Percentiles rank a stretch among this genome's conserved stretches.
These are phyloP conservation scores for Elegia similella DNA, from an alignment of 2,888 invertebrate genomes.

Conservation along the genomic window DNA sequence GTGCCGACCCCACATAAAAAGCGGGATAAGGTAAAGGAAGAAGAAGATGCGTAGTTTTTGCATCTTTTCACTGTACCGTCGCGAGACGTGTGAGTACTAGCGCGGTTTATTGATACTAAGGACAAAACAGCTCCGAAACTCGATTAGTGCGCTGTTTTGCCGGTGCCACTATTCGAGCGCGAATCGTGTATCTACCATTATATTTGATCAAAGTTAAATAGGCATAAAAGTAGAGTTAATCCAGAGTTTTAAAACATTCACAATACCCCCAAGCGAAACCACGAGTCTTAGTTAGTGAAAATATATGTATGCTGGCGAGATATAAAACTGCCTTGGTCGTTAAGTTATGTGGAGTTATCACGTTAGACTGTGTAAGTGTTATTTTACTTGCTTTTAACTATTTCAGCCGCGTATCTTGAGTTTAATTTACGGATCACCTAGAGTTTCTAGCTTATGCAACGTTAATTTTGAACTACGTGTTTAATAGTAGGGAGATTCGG, in stretches of 20 bases:
- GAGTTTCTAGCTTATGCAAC: neutral
- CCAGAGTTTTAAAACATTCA: neutral
- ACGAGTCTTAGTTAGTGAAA: neutral
- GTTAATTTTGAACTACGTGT: conserved; percentile 2
- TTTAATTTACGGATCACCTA: neutral
- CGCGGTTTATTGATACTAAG: too few relatives aligned
- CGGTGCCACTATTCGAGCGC: too few relatives aligned
- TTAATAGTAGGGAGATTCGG: neutral
- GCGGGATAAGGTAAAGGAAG: too few relatives aligned
- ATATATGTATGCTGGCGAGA: conserved; percentile 7
- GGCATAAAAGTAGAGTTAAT: neutral
- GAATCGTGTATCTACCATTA: too few relatives aligned
- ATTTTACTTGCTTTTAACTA: conserved; percentile 11
- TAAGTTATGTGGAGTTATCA: conserved; percentile 8
- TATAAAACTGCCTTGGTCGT: conserved; percentile 5
- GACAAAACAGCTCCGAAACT: too few relatives aligned
- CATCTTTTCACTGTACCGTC: too few relatives aligned
- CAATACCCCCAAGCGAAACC: neutral
- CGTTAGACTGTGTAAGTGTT: conserved; percentile 10
- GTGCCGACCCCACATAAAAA: too few relatives aligned
- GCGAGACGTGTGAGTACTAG: too few relatives aligned
- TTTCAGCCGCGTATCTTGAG: conserved; percentile 1
- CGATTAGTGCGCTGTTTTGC: too few relatives aligned
- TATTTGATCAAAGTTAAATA: too few relatives aligned
- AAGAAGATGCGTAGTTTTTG: too few relatives aligned